Conservation (phyloP, 2,113 vertebrate species). For the Nannospalax galili region DNA sequence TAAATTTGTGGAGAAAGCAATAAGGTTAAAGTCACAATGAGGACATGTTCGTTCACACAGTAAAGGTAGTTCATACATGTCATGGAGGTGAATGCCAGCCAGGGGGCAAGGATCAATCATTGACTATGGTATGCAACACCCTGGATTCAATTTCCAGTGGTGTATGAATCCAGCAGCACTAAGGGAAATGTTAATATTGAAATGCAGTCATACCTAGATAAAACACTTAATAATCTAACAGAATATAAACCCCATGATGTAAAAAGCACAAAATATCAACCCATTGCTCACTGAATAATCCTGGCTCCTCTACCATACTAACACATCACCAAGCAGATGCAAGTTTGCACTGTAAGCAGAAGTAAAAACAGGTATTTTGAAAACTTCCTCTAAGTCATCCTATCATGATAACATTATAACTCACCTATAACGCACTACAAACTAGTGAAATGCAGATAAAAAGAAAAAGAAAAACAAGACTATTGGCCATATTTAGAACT, state of each 20-base stretch:
- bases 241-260: not conserved
- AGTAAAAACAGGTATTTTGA: not conserved
- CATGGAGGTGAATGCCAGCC: not conserved
- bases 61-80: not conserved
- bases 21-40: not conserved
- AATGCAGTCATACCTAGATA: not conserved
- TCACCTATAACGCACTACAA: not conserved
- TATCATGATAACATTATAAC: not conserved
- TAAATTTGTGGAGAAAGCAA: not conserved
- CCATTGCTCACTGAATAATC: not conserved
- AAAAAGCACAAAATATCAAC: not conserved
- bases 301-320: not conserved
- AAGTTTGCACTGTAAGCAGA: not conserved
- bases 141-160: not conserved
- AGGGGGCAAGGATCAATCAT: not conserved
- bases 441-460: not conserved
- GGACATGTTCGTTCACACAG: not conserved
- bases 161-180: not conserved
- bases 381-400: not conserved
- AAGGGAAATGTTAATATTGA: not conserved
- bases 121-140: not conserved
- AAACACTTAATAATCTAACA: not conserved
- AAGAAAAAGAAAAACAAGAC: not conserved
- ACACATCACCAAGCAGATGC: not conserved
- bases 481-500: not conserved